These are phyloP conservation scores for Caenorhabditis remanei DNA, from an alignment of 1,140 invertebrate genomes.

Conservation along the genomic window DNA sequence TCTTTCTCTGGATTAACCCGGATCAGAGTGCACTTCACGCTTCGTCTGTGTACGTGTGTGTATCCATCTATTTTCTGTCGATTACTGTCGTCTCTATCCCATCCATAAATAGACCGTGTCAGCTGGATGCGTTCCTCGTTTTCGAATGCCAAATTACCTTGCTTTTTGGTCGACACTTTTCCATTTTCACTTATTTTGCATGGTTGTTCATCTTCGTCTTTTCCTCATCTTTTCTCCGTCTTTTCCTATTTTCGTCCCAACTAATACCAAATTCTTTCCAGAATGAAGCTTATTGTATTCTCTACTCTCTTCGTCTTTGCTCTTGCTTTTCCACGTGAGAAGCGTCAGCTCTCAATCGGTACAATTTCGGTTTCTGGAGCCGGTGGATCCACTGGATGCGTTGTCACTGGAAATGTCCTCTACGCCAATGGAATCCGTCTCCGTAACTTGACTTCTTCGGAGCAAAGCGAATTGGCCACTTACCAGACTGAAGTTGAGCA, in stretches of 20 bases:
- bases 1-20: constrained; percentile 38
- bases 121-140: constrained; percentile 4
- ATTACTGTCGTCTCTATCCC: neutral
- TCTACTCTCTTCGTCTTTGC: constrained; percentile 18
- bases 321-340: constrained; percentile 57
- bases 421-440: constrained; percentile 68
- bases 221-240: neutral
- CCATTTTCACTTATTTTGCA: neutral
- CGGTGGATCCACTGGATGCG: constrained; percentile 69
- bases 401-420: constrained; percentile 68
- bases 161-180: constrained; percentile 1
- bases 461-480: constrained; percentile 64
- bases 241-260: neutral
- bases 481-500: constrained; percentile 66
- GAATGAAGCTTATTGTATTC: constrained; percentile 58
- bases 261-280: neutral
- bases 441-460: constrained; percentile 67
- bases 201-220: neutral
- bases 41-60: neutral
- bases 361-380: constrained; percentile 65
- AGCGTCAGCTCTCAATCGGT: constrained; percentile 67
- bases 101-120: constrained; percentile 44
- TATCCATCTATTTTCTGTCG: constrained; percentile 26
- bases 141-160: constrained; percentile 37
- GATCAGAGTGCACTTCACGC: constrained; percentile 52